Base-by-base conservation (phyloP, 2,888 invertebrate genomes). In the Tipula lateralis region DNA sequence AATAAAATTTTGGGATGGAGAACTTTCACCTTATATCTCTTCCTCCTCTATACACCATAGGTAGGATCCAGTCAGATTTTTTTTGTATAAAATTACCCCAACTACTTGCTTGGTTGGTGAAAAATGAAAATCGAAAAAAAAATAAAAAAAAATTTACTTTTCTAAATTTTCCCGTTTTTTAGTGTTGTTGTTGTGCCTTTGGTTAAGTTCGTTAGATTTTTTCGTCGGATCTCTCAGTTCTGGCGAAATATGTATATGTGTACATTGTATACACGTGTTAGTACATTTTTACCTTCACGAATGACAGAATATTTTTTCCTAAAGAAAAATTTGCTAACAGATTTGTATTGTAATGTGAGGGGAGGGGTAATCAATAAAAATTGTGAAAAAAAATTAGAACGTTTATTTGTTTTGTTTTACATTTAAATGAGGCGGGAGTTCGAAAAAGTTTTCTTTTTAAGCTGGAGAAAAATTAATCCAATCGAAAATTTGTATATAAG, bases 271-370 rank as follows among this genome's bases (percentile, higher is more conserved):
- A 24, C 66, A 50, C 44, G 44, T 66, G 66, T 66, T 50, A 66
- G 66, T 66, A 66, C 66, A 66, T 66, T 66, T 66, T 66, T 66
- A 66, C 66, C 66, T 66, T 66, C 12, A 24, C 66, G 7, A 24
- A 66, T 66, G 66, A 19, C 66, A 66, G 24, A 66, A 2, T 66
- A 12, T 66, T 24, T 66, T 66, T 66, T 0, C 24, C 7, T 24
- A 66, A 24, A 66, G 7, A 66, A 66, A n/a, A 66, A 66, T 66
- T 66, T 24, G 66, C 24, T 66, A 66, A 66, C 66, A 19, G 24
- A 66, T 66, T 66, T 66, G 19, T 66, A 66, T 66, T 66, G 66
- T 66, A 66, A 66, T 44, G 66, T n/a, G 44, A n/a, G n/a, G 66
- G 19, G 9, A 44, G 44, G n/a, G n/a, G 24, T 24, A 66, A 66